Conservation (phyloP, 2,797 vertebrate genomes). For the Discoglossus pictus region DNA sequence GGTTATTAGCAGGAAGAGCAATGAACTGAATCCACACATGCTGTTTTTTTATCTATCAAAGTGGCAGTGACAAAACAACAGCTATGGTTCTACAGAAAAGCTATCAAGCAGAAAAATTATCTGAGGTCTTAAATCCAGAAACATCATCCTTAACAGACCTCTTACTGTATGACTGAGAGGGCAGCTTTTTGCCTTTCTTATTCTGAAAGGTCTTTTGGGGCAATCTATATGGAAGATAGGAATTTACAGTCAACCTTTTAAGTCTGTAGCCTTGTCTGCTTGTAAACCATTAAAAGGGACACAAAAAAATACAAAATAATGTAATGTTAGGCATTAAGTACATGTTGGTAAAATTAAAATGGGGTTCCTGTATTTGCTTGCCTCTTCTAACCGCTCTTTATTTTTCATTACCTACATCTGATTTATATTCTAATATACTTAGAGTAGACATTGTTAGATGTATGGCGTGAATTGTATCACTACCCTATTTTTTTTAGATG, state of each 20-base stretch:
- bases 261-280: too few relatives aligned
- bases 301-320: too few relatives aligned
- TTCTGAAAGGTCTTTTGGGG: conserved; percentile 6
- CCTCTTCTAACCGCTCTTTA: too few relatives aligned
- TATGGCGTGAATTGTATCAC: too few relatives aligned
- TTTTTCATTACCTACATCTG: too few relatives aligned
- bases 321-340: too few relatives aligned
- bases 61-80: conserved; percentile 46
- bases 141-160: conserved; percentile 36
- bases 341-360: too few relatives aligned
- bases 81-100: conserved; percentile 29
- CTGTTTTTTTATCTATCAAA: conserved; percentile 49
- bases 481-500: too few relatives aligned
- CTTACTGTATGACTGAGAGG: neutral
- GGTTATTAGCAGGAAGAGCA: conserved; percentile 48
- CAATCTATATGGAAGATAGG: conserved; percentile 31
- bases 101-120: conserved; percentile 47
- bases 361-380: too few relatives aligned
- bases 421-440: too few relatives aligned
- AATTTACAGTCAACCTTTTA: neutral
- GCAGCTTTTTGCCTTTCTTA: conserved; percentile 9
- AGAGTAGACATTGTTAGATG: too few relatives aligned
- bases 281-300: too few relatives aligned
- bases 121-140: conserved; percentile 21
- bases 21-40: conserved; percentile 38